phyloP scores from a whole-genome alignment of 2,888 invertebrate species.

The Apeira syringaria region DNA sequence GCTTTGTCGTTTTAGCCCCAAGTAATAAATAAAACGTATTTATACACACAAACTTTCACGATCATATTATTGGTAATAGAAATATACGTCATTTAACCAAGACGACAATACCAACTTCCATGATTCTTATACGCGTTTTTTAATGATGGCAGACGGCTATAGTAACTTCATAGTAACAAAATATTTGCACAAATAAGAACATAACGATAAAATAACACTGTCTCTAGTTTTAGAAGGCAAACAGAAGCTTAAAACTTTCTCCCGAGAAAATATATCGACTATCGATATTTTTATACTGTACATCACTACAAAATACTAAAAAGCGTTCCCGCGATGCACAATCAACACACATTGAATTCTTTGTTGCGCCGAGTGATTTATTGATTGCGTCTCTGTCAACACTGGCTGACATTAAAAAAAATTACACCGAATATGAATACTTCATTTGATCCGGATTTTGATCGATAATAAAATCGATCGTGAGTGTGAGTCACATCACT shows the following conservation, averaged over 20 bases:
- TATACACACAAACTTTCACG: too few relatives aligned
- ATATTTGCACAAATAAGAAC: too few relatives aligned
- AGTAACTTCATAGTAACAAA: too few relatives aligned
- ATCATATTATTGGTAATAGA: too few relatives aligned
- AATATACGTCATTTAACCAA: too few relatives aligned
- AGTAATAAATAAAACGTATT: too few relatives aligned
- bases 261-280: constrained; percentile 15
- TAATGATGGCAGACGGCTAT: too few relatives aligned
- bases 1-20: too few relatives aligned
- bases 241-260: too few relatives aligned
- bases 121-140: too few relatives aligned
- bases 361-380: constrained; percentile 80
- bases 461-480: constrained; percentile 72
- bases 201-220: too few relatives aligned
- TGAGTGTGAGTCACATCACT: constrained; percentile 75
- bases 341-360: constrained; percentile 82
- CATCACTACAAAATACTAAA: constrained; percentile 67
- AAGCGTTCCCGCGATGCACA: constrained; percentile 78
- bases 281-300: constrained; percentile 30
- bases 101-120: too few relatives aligned
- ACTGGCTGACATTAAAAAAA: constrained; percentile 56
- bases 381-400: constrained; percentile 83
- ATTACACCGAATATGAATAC: constrained; percentile 73
- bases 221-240: not conserved
- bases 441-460: constrained; percentile 83